Base-by-base conservation (phyloP, 2,113 vertebrate genomes). In the Myiopsitta monachus region DNA sequence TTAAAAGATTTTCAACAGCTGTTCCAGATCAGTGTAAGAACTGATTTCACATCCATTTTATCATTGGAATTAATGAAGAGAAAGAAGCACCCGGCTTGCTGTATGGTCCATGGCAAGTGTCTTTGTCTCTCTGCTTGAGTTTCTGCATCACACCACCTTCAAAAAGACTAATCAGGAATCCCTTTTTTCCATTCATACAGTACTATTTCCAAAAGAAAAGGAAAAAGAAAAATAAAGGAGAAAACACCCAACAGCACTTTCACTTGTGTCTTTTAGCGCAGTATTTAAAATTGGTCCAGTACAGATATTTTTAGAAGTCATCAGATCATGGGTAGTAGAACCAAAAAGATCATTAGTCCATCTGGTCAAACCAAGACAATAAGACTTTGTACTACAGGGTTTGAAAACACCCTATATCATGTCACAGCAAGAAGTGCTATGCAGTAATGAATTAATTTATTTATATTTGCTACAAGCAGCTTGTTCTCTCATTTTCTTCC, bases 401-500 rank as follows among this genome's bases (percentile, higher is more conserved):
- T 79, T 82, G 43, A 92, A 85, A 96, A 69, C 38, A 66, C 24
- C 47, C 89, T 73, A 76, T 84, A 81, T 59, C 33, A 89, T 14
- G 78, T 89, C 93, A 73, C 93, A 97, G 96, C 91, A 92, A 95
- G 95, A 92, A 94, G 54, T 49, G 23, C 74, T 91, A 87, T 46
- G 92, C 78, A 77, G 70, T 84, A 96, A 95, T 96, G 94, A 92
- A 96, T 96, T 96, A 88, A 94, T 94, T 93, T 88, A 96, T 96
- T 96, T 95, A 91, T 70, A 91, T 91, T 95, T 96, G 83, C 91
- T 74, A 94, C 92, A 92, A 93, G 92, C 95, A 96, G 96, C 91
- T 96, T 96, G 88, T 91, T 96, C 66, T 69, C 80, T 94, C 88
- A 95, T 94, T 95, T 86, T 93, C 94, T 97, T 93, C 86, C 95